Evolutionary conservation across 2,797 vertebrate species (phyloP).

Genomic region (Ptychadena robeensis): DNA sequence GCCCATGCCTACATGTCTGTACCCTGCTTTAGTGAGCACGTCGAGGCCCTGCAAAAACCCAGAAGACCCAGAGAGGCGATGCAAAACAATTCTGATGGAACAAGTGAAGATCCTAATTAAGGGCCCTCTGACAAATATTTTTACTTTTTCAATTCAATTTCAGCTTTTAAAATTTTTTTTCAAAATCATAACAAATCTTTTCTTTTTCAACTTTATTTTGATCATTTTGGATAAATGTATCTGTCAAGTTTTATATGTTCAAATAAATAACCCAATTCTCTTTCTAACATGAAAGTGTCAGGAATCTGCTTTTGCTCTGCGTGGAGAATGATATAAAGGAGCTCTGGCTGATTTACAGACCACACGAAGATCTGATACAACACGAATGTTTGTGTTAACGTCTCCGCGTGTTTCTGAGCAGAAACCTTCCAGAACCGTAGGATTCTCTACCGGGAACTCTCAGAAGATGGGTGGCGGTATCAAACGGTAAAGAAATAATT

Average conservation of each 20-base stretch:
- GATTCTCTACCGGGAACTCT: constrained; percentile 1
- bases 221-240: background rate
- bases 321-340: background rate
- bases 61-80: no score
- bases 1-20: no score
- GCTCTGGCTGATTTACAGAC: constrained; percentile 28
- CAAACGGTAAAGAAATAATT: constrained; percentile 38
- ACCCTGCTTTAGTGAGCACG: no score
- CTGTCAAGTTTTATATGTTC: constrained; percentile 4
- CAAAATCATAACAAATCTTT: background rate
- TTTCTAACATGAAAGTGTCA: background rate
- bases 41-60: no score
- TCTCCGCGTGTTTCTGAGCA: constrained; percentile 23
- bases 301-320: constrained; percentile 32
- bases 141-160: no score
- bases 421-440: constrained; percentile 18
- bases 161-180: no score
- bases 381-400: constrained; percentile 38
- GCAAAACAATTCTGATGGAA: no score
- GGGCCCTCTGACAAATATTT: no score
- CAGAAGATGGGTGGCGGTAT: constrained; percentile 25
- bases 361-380: constrained; percentile 37
- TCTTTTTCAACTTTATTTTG: background rate
- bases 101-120: no score
- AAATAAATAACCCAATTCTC: constrained; percentile 12